A percentile compares a stretch with the other conserved stretches of the same genome.
These are phyloP conservation scores for Plebejus melissa DNA, from an alignment of 2,888 invertebrate species.

Conservation along the genomic window DNA sequence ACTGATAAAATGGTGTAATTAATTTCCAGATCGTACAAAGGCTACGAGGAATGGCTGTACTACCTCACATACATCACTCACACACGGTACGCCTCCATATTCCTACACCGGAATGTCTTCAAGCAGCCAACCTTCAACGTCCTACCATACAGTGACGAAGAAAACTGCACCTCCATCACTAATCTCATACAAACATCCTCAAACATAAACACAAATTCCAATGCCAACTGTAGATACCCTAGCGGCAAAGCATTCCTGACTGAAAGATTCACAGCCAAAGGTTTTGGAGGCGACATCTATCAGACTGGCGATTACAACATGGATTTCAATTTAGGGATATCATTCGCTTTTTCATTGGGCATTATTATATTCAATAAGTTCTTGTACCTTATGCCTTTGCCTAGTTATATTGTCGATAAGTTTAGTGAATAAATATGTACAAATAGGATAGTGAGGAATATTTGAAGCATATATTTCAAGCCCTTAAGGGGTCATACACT, in stretches of 20 bases:
- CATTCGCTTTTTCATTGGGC: slow-evolving; percentile 89
- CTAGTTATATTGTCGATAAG: slow-evolving; percentile 90
- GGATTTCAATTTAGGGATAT: slow-evolving; percentile 89
- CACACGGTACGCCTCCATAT: slow-evolving; percentile 87
- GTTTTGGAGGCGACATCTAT: slow-evolving; percentile 75
- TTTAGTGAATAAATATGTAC: slow-evolving; percentile 82
- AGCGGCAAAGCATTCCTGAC: slow-evolving; percentile 85
- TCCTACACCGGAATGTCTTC: slow-evolving; percentile 86
- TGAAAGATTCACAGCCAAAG: slow-evolving; percentile 82
- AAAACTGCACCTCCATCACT: slow-evolving; percentile 77
- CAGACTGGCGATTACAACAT: slow-evolving; percentile 81
- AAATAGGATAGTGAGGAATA: not conserved
- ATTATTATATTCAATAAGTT: slow-evolving; percentile 90
- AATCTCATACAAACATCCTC: slow-evolving; percentile 77
- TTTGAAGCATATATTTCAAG: not conserved
- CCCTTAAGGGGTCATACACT: too few species aligned
- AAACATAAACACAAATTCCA: slow-evolving; percentile 68
- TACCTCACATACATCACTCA: slow-evolving; percentile 89
- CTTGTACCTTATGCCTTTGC: slow-evolving; percentile 90
- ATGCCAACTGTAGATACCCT: slow-evolving; percentile 82
- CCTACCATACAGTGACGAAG: slow-evolving; percentile 70
- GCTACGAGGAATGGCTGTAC: slow-evolving; percentile 89
- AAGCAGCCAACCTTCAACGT: slow-evolving; percentile 75
- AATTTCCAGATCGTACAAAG: slow-evolving; percentile 84
- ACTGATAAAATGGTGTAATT: not conserved